Base-by-base conservation (phyloP, 2,113 vertebrate species). In the Otolemur garnettii region DNA sequence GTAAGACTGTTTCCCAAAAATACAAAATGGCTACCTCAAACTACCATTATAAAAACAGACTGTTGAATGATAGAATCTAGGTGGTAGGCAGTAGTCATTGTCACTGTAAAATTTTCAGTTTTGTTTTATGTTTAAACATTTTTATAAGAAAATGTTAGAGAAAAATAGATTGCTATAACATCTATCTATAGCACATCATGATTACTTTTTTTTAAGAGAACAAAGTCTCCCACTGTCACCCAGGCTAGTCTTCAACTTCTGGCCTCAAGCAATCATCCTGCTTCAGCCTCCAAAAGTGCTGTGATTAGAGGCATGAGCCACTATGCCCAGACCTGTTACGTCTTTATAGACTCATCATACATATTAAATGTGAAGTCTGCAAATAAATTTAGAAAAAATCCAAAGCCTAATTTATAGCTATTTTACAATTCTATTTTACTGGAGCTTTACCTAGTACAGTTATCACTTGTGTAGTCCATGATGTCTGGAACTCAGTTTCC, bases 21-120 rank as follows among this genome's bases (percentile, higher is more conserved):
- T 38, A 59, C 90, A 77, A 81, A 81, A 74, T 79, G 21, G 26
- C 12, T 57, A 33, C 4, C 68, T 42, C 30, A 69, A 87, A 62
- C 15, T 85, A n/a, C 24, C 42, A 90, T 79, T 66, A 85, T 57
- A 96, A 85, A 93, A 97, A 68, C 75, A 84, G 87, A 96, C 88
- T 60, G 64, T 13, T 64, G 59, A 84, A 53, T 28, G 15, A 83
- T 2, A 96, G 8, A 66, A 50, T 35, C 66, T 57, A 96, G 28
- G 42, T 45, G 62, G n/a, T 74, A 6, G 17, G 26, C 22, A 5
- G 7, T 9, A 92, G 35, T 78, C 24, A 88, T 28, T 75, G 8
- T 57, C 22, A 88, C 35, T 75, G 2, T 50, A 93, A 45, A 90
- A 59, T 53, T 83, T 95, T 96, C 45, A 90, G 6, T 30, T 90